Evolutionary conservation across 2,888 invertebrate species (phyloP), one percentile per base, ranked within the genome.

Genomic region (Pammene aurita): DNA sequence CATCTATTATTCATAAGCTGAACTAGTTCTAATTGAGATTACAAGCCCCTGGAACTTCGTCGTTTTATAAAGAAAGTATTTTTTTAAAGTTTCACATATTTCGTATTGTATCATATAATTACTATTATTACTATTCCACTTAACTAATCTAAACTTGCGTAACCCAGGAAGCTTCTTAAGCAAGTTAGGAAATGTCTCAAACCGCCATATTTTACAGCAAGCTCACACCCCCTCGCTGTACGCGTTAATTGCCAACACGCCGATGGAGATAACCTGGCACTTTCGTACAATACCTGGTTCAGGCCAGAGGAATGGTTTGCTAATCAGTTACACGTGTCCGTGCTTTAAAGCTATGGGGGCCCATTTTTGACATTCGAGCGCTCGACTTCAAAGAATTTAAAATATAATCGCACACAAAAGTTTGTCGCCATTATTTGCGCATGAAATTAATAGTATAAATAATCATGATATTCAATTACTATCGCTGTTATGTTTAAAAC

Each of bases 181-280:
- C 38, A 10, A 52, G 44, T 64, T 64, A 16, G 52, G 57, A 50
- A 64, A 64, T 42, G 14, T 7, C 63, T 58, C 34, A 50, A 60
- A 60, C 57, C 41, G 52, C 52, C 42, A 69, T 69, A 60, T 54
- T 60, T 65, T 34, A 60, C 44, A n/a, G 44, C 5, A 18, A n/a
- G 65, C 68, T 62, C 68, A 72, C 69, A 72, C 71, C 71, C 69
- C 54, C 66, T 66, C 38, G 69, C 26, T 72, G 71, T 72, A 68
- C 55, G 62, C 42, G 63, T 60, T 72, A 72, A 72, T 72, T 72
- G 71, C 69, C 34, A 60, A 69, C 69, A 65, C 58, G 52, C 57
- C 13, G 57, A 64, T 48, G 13, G 34, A 54, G 64, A 65, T 69
- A 69, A 65, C 69, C 58, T 67, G 18, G 14, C 63, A 41, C 63